Evolutionary conservation across 2,888 invertebrate species (phyloP).

Genomic region (Opisthograptis luteolata): DNA sequence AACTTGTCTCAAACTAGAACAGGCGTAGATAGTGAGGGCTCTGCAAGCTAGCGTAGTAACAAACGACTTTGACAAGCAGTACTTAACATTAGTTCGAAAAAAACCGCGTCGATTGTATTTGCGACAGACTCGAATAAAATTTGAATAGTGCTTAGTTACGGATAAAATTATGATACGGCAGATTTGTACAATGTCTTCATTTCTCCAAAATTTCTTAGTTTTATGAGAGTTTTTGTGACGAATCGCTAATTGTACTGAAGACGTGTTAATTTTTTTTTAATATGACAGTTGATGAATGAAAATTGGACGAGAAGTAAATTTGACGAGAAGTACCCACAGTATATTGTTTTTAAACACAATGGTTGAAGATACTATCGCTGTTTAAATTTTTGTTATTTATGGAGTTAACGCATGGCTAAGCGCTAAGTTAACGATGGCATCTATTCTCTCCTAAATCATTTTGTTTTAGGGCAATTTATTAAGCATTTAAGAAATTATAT

Average conservation of each 20-base stretch:
- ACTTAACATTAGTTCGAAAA: background rate
- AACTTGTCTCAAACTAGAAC: slow-evolving; percentile 45
- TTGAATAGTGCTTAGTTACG: slow-evolving; percentile 47
- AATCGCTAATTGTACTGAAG: slow-evolving; percentile 36
- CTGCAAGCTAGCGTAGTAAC: background rate
- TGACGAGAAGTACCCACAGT: slow-evolving; percentile 14
- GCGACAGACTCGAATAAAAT: slow-evolving; percentile 27
- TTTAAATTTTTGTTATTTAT: slow-evolving; percentile 11
- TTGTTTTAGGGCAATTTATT: background rate
- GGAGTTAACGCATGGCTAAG: background rate
- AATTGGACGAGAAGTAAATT: slow-evolving; percentile 22
- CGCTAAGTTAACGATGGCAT: background rate
- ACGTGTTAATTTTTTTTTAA: slow-evolving; percentile 13
- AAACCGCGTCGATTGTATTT: slow-evolving; percentile 22
- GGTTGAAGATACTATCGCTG: slow-evolving; percentile 11
- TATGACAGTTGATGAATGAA: slow-evolving; percentile 19
- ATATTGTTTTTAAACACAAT: background rate
- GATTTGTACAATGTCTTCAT: slow-evolving; percentile 40
- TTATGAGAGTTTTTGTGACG: slow-evolving; percentile 32
- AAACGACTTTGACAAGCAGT: background rate
- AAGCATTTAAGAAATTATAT: background rate
- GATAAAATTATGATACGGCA: slow-evolving; percentile 40
- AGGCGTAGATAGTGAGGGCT: slow-evolving; percentile 47
- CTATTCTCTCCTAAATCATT: background rate
- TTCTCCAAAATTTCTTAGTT: slow-evolving; percentile 28